These are phyloP conservation scores for Laupala kohalensis DNA, from an alignment of 1,140 invertebrate genomes.

Conservation along the genomic window DNA sequence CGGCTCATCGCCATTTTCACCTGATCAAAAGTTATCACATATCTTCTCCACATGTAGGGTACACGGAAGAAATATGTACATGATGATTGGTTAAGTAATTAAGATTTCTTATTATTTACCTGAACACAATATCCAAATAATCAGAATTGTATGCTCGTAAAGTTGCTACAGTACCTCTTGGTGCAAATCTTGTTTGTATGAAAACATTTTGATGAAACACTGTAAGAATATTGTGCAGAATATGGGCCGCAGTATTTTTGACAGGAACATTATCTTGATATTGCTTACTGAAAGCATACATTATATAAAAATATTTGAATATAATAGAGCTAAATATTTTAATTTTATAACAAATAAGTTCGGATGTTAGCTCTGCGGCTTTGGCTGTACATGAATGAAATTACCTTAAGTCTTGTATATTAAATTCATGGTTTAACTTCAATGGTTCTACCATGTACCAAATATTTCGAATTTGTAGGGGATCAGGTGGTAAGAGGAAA, in stretches of 20 bases:
- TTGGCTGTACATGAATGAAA: not conserved
- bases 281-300: not conserved
- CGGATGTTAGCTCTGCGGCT: too few relatives aligned
- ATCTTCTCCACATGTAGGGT: too few relatives aligned
- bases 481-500: not conserved
- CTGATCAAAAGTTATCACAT: too few relatives aligned
- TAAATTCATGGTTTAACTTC: not conserved
- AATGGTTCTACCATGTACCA: not conserved
- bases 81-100: not conserved
- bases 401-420: not conserved
- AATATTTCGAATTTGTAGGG: not conserved
- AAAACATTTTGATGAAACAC: not conserved
- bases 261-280: not conserved
- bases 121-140: not conserved
- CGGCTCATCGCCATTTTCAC: too few relatives aligned
- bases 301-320: not conserved
- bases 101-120: too few relatives aligned
- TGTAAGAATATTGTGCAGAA: not conserved
- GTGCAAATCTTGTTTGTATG: not conserved
- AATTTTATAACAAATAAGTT: not conserved
- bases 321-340: not conserved
- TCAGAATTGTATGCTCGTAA: not conserved
- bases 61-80: too few relatives aligned
- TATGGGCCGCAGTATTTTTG: not conserved
- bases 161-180: not conserved